phyloP scores from a whole-genome alignment of 2,113 vertebrate genomes.

The Sakesphorus luctuosus region DNA sequence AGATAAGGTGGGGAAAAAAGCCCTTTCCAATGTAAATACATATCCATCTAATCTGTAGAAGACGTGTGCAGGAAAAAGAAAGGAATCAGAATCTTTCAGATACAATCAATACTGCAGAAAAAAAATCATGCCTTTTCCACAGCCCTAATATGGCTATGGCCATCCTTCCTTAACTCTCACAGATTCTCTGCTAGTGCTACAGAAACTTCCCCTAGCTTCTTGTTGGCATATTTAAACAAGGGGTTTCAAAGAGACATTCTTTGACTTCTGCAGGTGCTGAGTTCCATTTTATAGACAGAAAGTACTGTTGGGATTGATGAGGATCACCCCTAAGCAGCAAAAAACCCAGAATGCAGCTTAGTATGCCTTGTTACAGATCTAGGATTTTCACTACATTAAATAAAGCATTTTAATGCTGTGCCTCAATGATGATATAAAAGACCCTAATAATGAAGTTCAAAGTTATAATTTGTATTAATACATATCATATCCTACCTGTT shows the following conservation, averaged over 20 bases:
- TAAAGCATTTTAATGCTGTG: background rate
- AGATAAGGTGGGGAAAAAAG: background rate
- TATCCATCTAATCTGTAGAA: background rate
- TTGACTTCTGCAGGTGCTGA: constrained; percentile 28
- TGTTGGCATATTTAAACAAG: background rate
- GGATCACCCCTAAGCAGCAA: background rate
- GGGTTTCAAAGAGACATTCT: background rate
- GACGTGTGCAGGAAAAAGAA: background rate
- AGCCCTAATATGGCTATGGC: background rate
- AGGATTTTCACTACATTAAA: background rate
- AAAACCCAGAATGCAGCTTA: background rate
- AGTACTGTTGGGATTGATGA: background rate
- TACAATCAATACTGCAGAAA: constrained; percentile 2
- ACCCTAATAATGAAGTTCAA: background rate
- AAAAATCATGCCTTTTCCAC: constrained; percentile 18
- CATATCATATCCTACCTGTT: background rate
- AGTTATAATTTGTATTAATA: background rate
- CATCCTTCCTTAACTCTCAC: background rate
- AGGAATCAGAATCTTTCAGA: constrained; percentile 1
- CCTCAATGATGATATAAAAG: background rate
- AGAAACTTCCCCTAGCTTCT: background rate
- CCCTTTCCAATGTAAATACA: background rate
- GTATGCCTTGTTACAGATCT: background rate
- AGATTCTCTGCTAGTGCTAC: background rate
- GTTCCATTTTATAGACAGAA: constrained; percentile 25